Base-by-base conservation (phyloP, 2,113 vertebrate genomes). In the Pelecanoides urinatrix region DNA sequence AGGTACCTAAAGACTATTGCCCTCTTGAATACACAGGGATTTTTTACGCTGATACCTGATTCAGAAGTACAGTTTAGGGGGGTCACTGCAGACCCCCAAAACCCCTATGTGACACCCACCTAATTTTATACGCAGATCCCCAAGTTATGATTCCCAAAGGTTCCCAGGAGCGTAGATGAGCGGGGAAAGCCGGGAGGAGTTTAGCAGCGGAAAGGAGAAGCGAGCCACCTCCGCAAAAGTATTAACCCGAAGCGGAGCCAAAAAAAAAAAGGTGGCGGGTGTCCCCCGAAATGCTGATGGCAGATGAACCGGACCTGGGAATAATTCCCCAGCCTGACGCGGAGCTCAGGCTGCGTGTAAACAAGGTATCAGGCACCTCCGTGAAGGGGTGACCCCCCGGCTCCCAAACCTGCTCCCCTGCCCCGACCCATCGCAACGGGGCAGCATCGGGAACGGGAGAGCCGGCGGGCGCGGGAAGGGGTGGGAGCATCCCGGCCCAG, bases 321-420 rank as follows among this genome's bases (percentile, higher is more conserved):
- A 42, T 25, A 14, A 58, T 11, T 72, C 21, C 36, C 45, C 82
- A 65, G 86, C 58, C 88, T 36, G 88, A 50, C 2, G 7, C 0
- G 1, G 90, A 67, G 83, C 62, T 82, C 95, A 81, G 95, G 88
- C 86, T 6, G 45, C 0, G 15, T 94, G 91, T 96, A 91, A 97
- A 96, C 95, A 94, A 61, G 86, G 92, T 61, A 80, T 83, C 50
- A 83, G 95, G 95, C 95, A 94, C 92, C 94, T 88, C 92, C 0
- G 0, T 26, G 88, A 94, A 72, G 45, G 75, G 79, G 21, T 9
- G 2, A 17, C 79, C 66, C 66, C 29, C 11, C 9, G 0, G 73
- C 30, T 72, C 74, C 65, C 17, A 4, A 32, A 1, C 29, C 53
- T 52, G 88, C 68, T 74, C 36, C 67, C 52, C 50, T 9, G 47